Base-by-base conservation (phyloP, 2,113 vertebrate species). In the Tragelaphus buxtoni region DNA sequence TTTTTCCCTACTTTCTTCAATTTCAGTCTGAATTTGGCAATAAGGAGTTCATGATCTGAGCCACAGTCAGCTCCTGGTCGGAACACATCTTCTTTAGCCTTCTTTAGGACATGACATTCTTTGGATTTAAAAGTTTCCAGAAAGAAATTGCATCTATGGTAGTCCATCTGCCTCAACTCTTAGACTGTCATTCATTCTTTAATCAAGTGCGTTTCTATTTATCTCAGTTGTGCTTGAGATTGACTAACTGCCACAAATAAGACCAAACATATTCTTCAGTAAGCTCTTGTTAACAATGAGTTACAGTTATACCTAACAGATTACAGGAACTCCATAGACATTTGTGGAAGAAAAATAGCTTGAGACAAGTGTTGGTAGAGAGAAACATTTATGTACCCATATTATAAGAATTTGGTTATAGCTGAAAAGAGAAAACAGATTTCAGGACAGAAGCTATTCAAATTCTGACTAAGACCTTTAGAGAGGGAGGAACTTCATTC, bases 91-190 rank as follows among this genome's bases (percentile, higher is more conserved):
- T 69, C 65, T 24, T 42, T 13, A 72, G 69, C 65, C 30, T 51
- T 53, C 30, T 80, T 53, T n/a, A 80, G 51, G 53, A 56, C 84
- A 93, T 82, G 76, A 61, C 94, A 77, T 92, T 92, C 45, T 90
- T 86, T 94, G 80, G n/a, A 58, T 97, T 95, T 32, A 55, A 72
- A 95, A 92, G 58, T 26, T 84, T 55, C 95, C 26, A 45, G 12
- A 51, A 91, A 96, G 91, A 89, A 93, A 89, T 5, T 45, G 1
- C 12, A 90, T 55, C 16, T 22, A n/a, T 14, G 26, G 61, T 4
- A 79, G 35, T 45, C 91, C 47, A 82, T 95, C 91, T 90, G 91
- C 30, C 87, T 92, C 47, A 76, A 35, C 83, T 39, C 9, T 85
- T 42, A 12, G 0, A 28, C 7, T 49, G 10, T 51, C 79, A 69